These are phyloP conservation scores for Metaphire vulgaris DNA, from an alignment of 1,140 invertebrate species.

Conservation along the genomic window DNA sequence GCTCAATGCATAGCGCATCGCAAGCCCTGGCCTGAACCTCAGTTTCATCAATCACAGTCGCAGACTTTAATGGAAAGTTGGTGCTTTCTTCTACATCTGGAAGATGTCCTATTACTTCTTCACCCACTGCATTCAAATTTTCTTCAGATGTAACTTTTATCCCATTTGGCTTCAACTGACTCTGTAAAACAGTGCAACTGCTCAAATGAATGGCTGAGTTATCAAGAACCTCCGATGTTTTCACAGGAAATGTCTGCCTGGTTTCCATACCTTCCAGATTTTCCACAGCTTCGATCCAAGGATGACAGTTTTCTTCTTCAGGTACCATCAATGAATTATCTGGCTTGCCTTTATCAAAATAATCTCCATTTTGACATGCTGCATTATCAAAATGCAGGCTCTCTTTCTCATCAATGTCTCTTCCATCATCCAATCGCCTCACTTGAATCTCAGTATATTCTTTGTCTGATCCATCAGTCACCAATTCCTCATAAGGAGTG, in stretches of 20 bases:
- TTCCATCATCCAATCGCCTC: too few species aligned
- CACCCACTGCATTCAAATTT: slow-evolving; percentile 22
- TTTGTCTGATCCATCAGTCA: background rate
- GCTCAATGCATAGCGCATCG: too few species aligned
- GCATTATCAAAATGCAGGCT: too few species aligned
- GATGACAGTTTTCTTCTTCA: background rate
- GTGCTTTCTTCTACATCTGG: slow-evolving; percentile 32
- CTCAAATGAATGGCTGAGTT: too few species aligned
- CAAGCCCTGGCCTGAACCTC: too few species aligned
- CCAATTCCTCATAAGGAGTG: background rate
- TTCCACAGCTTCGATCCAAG: background rate
- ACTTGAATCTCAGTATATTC: background rate
- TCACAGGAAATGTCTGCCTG: background rate
- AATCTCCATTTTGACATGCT: too few species aligned
- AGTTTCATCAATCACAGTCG: slow-evolving; percentile 33
- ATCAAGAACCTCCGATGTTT: too few species aligned
- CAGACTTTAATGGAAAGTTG: slow-evolving; percentile 38
- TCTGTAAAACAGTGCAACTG: too few species aligned
- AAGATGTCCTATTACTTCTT: slow-evolving; percentile 7
- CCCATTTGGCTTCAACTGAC: too few species aligned
- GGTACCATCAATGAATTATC: too few species aligned
- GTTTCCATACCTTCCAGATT: background rate
- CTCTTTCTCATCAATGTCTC: too few species aligned
- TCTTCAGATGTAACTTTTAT: slow-evolving; percentile 3
- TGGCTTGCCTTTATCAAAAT: too few species aligned